phyloP scores from a whole-genome alignment of 2,113 vertebrate species.

The Alexandromys fortis region DNA sequence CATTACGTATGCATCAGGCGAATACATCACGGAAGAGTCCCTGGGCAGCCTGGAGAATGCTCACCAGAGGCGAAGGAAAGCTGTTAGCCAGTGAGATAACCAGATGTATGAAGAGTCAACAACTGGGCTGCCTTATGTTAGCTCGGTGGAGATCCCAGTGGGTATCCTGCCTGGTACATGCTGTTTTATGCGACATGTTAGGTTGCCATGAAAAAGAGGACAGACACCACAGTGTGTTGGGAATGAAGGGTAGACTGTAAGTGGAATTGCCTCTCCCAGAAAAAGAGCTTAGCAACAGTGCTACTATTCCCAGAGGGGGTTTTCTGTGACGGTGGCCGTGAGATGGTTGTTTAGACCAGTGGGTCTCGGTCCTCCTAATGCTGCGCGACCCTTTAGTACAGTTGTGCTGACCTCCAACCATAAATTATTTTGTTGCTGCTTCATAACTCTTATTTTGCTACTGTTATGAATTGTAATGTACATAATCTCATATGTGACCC shows the following conservation, averaged over 20 bases:
- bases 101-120: neutral
- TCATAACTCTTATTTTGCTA: neutral
- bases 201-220: neutral
- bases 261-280: neutral
- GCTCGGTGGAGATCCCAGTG: neutral
- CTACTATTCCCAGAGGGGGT: neutral
- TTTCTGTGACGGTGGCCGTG: slow-evolving; percentile 20
- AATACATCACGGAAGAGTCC: neutral
- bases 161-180: neutral
- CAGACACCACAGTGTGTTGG: neutral
- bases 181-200: neutral
- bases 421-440: neutral
- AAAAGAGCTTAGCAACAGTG: slow-evolving; percentile 45
- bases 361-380: neutral
- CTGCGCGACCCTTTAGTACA: neutral
- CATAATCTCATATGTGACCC: neutral
- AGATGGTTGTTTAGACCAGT: neutral
- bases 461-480: neutral
- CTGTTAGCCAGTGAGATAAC: neutral
- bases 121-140: neutral
- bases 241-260: neutral
- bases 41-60: neutral
- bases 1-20: neutral
- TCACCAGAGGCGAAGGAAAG: slow-evolving; percentile 8
- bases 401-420: neutral